Evolutionary conservation across 2,113 vertebrate species (phyloP).

Genomic region (Hemiprocne comata): DNA sequence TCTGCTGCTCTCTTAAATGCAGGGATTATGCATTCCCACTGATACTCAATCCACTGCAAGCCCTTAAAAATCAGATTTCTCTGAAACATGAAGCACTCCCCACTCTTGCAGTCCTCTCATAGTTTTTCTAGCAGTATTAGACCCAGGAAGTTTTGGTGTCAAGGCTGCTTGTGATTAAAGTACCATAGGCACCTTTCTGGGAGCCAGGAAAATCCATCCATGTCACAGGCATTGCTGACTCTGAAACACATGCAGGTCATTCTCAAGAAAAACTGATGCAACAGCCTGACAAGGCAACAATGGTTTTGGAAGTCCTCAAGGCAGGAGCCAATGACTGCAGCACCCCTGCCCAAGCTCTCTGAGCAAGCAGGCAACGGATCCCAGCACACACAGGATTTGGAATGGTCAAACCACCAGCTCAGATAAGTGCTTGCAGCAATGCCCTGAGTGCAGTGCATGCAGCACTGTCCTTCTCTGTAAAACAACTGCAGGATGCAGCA

Average conservation of each 20-base stretch:
- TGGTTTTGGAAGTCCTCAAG: neutral
- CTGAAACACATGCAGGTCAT: neutral
- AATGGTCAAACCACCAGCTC: neutral
- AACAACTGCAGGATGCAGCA: neutral
- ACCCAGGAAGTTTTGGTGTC: neutral
- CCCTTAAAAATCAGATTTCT: neutral
- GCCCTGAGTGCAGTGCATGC: neutral
- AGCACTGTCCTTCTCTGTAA: neutral
- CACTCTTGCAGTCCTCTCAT: neutral
- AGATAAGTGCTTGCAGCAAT: neutral
- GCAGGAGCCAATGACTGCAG: neutral
- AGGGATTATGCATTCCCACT: neutral
- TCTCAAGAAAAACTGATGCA: neutral
- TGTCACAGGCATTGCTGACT: neutral
- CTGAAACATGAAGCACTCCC: accelerated
- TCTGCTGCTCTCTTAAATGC: neutral
- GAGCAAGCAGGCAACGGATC: neutral
- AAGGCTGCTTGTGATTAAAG: neutral
- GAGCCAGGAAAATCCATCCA: neutral
- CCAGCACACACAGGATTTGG: neutral
- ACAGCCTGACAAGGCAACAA: neutral
- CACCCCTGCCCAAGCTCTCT: neutral
- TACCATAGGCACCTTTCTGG: neutral
- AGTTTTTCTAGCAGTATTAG: neutral
- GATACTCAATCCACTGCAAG: neutral